Base-by-base conservation (phyloP, 2,113 vertebrate species). In the Nettapus auritus region DNA sequence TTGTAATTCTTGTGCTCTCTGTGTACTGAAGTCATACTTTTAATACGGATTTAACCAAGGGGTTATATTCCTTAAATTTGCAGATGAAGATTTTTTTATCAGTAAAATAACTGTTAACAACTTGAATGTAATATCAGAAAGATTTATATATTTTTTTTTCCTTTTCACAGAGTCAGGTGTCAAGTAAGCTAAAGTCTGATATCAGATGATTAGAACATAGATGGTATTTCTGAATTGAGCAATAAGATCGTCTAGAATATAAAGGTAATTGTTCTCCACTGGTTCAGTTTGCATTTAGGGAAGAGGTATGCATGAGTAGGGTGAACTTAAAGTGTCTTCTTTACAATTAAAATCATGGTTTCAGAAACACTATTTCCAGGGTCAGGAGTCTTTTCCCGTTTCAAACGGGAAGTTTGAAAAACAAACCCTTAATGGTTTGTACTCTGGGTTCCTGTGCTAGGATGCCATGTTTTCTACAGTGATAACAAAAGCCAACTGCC, bases 21-120 rank as follows among this genome's bases (percentile, higher is more conserved):
- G 1, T 62, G n/a, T 19, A 33, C 14, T 48, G n/a, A 56, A 8
- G 17, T 8, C 63, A 5, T 42, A 5, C 56, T 84, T 93, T 83
- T 16, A 21, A 13, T 67, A 44, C 3, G 6, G 8, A 17, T 78
- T 88, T 36, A 66, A 60, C 4, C 29, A 42, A 5, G 22, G 2
- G 11, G 75, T 91, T 67, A 3, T 62, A 33, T 62, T 71, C 38
- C 31, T 74, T 62, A 40, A 63, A 73, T 79, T 73, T 20, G 31
- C 1, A 64, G 59, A 29, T 46, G 25, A 40, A 57, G 20, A 18
- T 33, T 34, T 1, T 33, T n/a, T 1, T 0, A 38, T 71, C 42
- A 76, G 22, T 50, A 20, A 63, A 33, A 80, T 48, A 48, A 40
- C 16, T 22, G 2, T 64, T 77, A 86, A 10, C 6, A 69, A 73